A percentile compares a stretch with the other conserved stretches of the same genome.
Conservation (phyloP, 2,888 invertebrate genomes). For the Oxytorus armatus region DNA sequence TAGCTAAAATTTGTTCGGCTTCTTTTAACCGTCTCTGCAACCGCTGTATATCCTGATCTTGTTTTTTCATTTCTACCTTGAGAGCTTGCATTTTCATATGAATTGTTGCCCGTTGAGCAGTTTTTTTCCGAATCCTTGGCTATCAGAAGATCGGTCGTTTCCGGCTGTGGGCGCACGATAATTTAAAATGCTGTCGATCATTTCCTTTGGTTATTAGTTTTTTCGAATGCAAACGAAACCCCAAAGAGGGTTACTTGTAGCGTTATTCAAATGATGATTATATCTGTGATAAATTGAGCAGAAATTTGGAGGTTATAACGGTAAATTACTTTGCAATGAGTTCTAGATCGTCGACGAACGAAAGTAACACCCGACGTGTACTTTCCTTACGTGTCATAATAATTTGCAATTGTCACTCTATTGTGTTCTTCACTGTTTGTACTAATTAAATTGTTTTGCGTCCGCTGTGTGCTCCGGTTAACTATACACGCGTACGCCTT, state of each 20-base stretch:
- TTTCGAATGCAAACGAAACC: too few relatives aligned
- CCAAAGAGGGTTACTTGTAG: too few relatives aligned
- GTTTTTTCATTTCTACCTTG: constrained; percentile 94
- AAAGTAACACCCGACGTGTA: constrained; percentile 93
- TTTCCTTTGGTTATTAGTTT: too few relatives aligned
- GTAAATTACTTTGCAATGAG: constrained; percentile 92
- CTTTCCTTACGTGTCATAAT: constrained; percentile 92
- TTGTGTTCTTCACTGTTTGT: too few relatives aligned
- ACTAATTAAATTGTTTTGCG: too few relatives aligned
- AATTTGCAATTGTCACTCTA: too few relatives aligned
- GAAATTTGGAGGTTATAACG: constrained; percentile 50
- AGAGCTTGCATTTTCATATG: constrained; percentile 96
- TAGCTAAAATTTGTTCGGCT: constrained; percentile 97
- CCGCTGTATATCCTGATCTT: constrained; percentile 95
- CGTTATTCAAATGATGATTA: too few relatives aligned
- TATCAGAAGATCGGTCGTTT: constrained; percentile 94
- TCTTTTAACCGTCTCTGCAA: constrained; percentile 97
- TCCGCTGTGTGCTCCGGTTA: too few relatives aligned
- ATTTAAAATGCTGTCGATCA: constrained; percentile 93
- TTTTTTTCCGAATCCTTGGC: constrained; percentile 93
- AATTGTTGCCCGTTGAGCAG: constrained; percentile 95
- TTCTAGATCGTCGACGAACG: constrained; percentile 95
- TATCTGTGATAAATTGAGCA: too few relatives aligned
- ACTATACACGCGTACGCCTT: too few relatives aligned
- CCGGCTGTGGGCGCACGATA: constrained; percentile 93